Base-by-base conservation (phyloP, 1,140 invertebrate species). In the Cyphomyrmex costatus region DNA sequence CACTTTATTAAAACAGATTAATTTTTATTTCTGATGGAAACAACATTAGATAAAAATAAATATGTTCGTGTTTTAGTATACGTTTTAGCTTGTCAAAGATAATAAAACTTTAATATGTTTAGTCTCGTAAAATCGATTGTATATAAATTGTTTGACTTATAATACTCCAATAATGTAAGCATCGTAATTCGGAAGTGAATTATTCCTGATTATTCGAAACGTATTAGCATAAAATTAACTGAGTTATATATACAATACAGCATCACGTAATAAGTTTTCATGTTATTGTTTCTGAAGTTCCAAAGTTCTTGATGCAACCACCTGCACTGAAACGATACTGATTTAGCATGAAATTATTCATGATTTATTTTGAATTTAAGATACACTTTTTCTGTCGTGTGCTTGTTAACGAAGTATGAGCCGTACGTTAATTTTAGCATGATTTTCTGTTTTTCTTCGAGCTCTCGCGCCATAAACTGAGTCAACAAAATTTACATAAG, bases 401-500 rank as follows among this genome's bases (percentile, higher is more conserved):
- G 30, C 5, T 61, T 36, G 61, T 68, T 53, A 56, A 21, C 19
- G 6, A 58, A 70, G 16, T 33, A 14, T 30, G n/a, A 68, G 33
- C 12, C 3, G 14, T 30, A 33, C 21, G 53, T 70, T 71, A 56
- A 71, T 82, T 60, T 58, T n/a, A 21, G 14, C 14, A 14, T 42
- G n/a, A 86, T 86, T 36, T 27, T 53, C 74, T 86, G 24, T 80
- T 58, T 19, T 27, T 65, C 24, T 73, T 63, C 2, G 27, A 12
- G 10, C 36, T 42, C 56, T 82, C 21, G 63, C 30, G 36, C 58
- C 42, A n/a, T 63, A 61, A 8, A 42, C 21, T 21, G 16, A 49
- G 19, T 73, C 79, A 73, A 58, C 51, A 58, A 58, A 82, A 82
- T 82, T 73, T 82, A 33, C 79, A 46, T 82, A 82, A 82, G 66